Evolutionary conservation across 2,888 invertebrate species (phyloP), one percentile per base, ranked within the genome.

Genomic region (Meteorus colon): DNA sequence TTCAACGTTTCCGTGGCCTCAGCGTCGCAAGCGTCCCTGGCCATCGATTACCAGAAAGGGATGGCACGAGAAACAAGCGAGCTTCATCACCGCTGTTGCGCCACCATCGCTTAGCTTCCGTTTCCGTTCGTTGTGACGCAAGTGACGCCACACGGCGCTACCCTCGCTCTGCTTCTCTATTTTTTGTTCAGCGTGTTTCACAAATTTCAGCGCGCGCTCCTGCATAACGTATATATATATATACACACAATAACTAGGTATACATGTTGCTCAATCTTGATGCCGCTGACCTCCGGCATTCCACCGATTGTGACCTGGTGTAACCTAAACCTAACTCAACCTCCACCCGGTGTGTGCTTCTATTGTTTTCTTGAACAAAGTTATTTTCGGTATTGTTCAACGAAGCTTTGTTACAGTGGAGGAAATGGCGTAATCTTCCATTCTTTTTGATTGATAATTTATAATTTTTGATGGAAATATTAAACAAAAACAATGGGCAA

Each of bases 71-170:
- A n/a, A 48, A 48, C n/a, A 4, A 16, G n/a, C 8, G 24, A 55
- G 19, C 55, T 19, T 55, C 55, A 55, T 19, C 19, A 55, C 55
- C 48, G n/a, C 4, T 24, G 19, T 55, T 8, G 19, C 55, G 55
- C 55, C 55, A 55, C 69, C 83, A 81, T 80, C 80, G 75, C 77
- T 73, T 59, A 69, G 80, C 82, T 86, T 86, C 85, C 86, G 83
- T 73, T 80, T 83, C 78, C 81, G 81, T 83, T 86, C 84, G 83
- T 86, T 85, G 84, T 86, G 84, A 84, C 86, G 86, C 79, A 5
- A 48, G 16, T n/a, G 48, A 48, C 48, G 48, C 10, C 80, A 74
- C 78, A 77, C 74, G 77, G 72, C 77, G 75, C 67, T 73, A 74
- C 74, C 66, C 71, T 72, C 74, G 74, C 67, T 29, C 51, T n/a